Conservation (phyloP, 2,888 invertebrate genomes). For the Chloroclysta siterata region DNA sequence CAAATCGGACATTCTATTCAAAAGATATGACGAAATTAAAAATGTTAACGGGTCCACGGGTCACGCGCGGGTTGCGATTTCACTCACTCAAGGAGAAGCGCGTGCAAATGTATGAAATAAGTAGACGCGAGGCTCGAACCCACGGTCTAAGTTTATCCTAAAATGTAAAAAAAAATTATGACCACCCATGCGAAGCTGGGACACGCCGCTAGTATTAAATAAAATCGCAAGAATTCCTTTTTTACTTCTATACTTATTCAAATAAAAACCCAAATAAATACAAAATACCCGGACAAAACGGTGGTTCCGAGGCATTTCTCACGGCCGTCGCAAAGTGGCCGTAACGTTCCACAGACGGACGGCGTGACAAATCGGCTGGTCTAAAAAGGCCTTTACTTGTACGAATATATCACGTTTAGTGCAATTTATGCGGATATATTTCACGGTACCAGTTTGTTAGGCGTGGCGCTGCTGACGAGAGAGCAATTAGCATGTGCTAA, state of each 20-base stretch:
- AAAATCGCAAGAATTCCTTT: too few species aligned
- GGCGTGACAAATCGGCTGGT: conserved; percentile 31
- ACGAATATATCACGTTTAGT: conserved; percentile 25
- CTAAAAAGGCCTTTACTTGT: conserved; percentile 27
- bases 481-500: not conserved
- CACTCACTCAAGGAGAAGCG: too few species aligned
- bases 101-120: too few species aligned
- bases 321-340: conserved; percentile 27
- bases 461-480: not conserved
- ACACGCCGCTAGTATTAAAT: too few species aligned
- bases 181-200: too few species aligned
- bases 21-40: too few species aligned
- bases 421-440: conserved; percentile 13
- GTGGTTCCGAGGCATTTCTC: conserved; percentile 35
- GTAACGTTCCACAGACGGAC: conserved; percentile 37
- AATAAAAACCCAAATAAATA: conserved; percentile 20
- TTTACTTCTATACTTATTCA: not conserved
- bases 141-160: too few species aligned
- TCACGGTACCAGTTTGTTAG: not conserved
- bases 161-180: too few species aligned
- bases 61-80: too few species aligned
- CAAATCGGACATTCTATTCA: too few species aligned
- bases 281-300: conserved; percentile 29
- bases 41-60: too few species aligned
- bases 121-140: too few species aligned